phyloP scores from a whole-genome alignment of 1,140 invertebrate genomes.

The Rhopalosiphum maidis region DNA sequence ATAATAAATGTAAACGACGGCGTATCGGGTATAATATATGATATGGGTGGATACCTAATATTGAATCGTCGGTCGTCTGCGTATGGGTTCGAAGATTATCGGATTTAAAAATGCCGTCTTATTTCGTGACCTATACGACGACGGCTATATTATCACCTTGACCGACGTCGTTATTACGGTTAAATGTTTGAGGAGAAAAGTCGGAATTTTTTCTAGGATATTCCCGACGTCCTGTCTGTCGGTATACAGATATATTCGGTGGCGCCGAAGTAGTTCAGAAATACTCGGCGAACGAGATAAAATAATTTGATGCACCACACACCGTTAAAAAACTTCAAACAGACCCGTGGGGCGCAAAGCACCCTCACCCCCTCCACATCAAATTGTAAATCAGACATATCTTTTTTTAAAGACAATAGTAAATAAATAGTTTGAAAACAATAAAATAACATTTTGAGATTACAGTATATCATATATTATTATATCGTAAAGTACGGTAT shows the following conservation, averaged over 20 bases:
- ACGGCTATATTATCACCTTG: not conserved
- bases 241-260: too few species aligned
- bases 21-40: not conserved
- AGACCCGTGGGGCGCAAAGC: too few species aligned
- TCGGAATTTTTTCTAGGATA: not conserved
- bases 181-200: not conserved
- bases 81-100: not conserved
- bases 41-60: not conserved
- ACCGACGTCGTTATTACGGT: not conserved
- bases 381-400: too few species aligned
- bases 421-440: too few species aligned
- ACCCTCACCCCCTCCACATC: too few species aligned
- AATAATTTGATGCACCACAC: too few species aligned
- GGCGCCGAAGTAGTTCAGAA: too few species aligned
- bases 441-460: too few species aligned
- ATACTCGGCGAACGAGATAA: too few species aligned
- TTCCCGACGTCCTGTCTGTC: not conserved
- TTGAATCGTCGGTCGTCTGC: not conserved
- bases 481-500: too few species aligned
- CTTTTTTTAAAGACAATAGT: too few species aligned
- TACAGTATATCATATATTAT: not conserved
- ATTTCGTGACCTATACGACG: not conserved
- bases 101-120: not conserved
- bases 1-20: not conserved
- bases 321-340: too few species aligned